Evolutionary conservation across 92 coral and sea anemone genomes (phyloP), one percentile per base, ranked within the genome.

Genomic region (Isaurus tuberculatus): DNA sequence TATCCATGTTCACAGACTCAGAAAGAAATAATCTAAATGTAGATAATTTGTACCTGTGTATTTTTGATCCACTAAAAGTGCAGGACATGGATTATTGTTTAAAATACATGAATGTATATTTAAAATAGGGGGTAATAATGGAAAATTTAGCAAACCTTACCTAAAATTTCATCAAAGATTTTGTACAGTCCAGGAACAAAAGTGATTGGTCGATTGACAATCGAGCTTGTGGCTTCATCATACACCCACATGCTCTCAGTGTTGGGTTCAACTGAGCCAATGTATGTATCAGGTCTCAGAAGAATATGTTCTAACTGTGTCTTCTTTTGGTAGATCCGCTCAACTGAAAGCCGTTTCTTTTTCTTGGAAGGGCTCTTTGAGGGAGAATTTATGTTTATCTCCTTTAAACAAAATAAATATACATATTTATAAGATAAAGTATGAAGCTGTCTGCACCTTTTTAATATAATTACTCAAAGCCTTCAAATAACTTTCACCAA

Each of bases 171-270:
- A 92, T 96, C 99, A 90, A 96, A 96, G 73, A 96, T 96, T 83
- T 96, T 96, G 92, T 88, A 96, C 19, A 96, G 90, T 8, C 99
- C 99, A 83, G 99, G 99, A 66, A 92, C 98, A 94, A 90, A 96
- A 14, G 91, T 94, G 60, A 96, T 92, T 46, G 95, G 97, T 26
- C 92, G 93, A 72, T 91, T 96, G 10, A 94, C 90, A 43, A 96
- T 94, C n/a, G 98, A 97, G 7, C 82, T 85, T 57, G 84, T 79
- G 17, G 84, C 86, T 33, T 92, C 89, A 81, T 96, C 98, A 79
- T 91, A 96, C 16, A 96, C 99, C 98, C 98, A 96, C 99, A 96
- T 96, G 17, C 69, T 86, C 80, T 96, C 98, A 75, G 91, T 89
- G 53, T 85, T 90, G 44, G 99, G 96, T 83, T 96, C 99, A 22